Conservation (phyloP, 2,113 vertebrate genomes). For the Limnothrissa miodon region DNA sequence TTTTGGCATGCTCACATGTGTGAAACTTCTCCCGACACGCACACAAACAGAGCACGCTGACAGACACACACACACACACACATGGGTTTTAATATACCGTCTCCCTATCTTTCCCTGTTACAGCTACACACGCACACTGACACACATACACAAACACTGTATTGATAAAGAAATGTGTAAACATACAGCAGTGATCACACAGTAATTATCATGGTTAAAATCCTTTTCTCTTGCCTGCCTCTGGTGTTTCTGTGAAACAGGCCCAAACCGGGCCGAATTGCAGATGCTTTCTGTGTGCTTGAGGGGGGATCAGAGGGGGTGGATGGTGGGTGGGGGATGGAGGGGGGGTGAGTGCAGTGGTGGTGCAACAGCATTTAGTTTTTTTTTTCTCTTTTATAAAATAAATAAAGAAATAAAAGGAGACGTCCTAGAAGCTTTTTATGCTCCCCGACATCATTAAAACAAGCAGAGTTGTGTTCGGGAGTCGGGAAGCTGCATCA, state of each 20-base stretch:
- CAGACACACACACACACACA: neutral
- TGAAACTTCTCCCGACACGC: neutral
- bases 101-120: neutral
- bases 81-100: too few species aligned
- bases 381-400: constrained; percentile 40
- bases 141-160: neutral
- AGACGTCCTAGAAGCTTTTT: constrained; percentile 45
- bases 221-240: neutral
- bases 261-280: neutral
- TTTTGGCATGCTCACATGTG: constrained; percentile 14
- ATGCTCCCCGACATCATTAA: constrained; percentile 68
- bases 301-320: constrained; percentile 53
- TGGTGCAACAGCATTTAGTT: constrained; percentile 57
- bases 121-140: neutral
- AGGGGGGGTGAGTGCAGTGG: constrained; percentile 48
- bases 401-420: constrained; percentile 48
- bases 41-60: neutral
- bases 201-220: neutral
- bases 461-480: constrained; percentile 71
- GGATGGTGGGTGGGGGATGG: too few species aligned
- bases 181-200: neutral
- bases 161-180: neutral
- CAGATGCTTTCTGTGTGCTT: neutral
- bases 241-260: neutral
- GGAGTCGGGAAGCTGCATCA: constrained; percentile 61